phyloP scores from a whole-genome alignment of 2,888 invertebrate species.

The Ormyrus thymus region DNA sequence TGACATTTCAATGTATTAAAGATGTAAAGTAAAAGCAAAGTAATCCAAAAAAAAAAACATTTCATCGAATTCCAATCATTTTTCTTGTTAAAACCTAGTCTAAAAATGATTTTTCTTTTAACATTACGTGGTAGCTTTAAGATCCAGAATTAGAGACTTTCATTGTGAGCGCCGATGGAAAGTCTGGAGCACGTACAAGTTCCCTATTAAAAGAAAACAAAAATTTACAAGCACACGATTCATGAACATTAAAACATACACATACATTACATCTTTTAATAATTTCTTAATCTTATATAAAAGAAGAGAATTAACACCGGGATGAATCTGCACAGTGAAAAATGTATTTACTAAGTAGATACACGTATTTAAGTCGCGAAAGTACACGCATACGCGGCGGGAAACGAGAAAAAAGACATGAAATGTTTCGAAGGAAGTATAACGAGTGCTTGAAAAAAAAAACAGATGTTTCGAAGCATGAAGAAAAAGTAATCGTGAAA shows the following conservation, averaged over 20 bases:
- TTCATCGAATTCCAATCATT: constrained; percentile 47
- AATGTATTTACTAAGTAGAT: constrained; percentile 54
- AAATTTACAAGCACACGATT: constrained; percentile 39
- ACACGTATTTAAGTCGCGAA: constrained; percentile 49
- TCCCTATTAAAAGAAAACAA: constrained; percentile 56
- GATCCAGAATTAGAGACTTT: constrained; percentile 59
- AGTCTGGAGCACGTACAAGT: constrained; percentile 59
- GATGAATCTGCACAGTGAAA: constrained; percentile 55
- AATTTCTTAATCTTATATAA: constrained; percentile 54
- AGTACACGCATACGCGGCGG: constrained; percentile 32
- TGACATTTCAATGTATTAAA: constrained; percentile 50
- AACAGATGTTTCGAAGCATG: constrained; percentile 27
- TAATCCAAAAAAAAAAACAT: constrained; percentile 41
- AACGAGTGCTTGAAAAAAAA: constrained; percentile 41
- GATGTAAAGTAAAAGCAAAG: constrained; percentile 45
- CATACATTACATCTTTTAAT: constrained; percentile 50
- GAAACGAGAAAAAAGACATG: constrained; percentile 24
- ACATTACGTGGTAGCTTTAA: constrained; percentile 58
- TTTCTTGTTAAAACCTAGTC: constrained; percentile 56
- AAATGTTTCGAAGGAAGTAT: constrained; percentile 37
- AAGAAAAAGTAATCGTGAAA: constrained; percentile 35
- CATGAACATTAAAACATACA: constrained; percentile 25
- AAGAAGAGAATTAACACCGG: constrained; percentile 47
- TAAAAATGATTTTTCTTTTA: constrained; percentile 54
- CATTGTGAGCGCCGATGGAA: constrained; percentile 56